Evolutionary conservation across 2,888 invertebrate species (phyloP), one percentile per base, ranked within the genome.

Genomic region (Melanotus villosus): DNA sequence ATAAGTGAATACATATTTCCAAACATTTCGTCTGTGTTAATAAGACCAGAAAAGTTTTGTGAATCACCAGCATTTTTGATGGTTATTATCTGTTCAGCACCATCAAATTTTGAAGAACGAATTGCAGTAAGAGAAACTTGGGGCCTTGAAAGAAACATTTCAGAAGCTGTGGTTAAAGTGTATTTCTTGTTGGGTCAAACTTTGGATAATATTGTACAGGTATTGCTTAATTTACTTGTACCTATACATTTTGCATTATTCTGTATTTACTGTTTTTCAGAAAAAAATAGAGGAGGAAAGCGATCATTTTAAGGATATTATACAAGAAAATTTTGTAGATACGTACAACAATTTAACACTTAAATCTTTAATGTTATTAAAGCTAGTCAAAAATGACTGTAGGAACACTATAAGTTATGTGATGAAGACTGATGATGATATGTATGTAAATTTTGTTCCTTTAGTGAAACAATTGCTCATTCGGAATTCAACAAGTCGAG

Each of bases 351-450:
- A 96, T 87, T 86, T 95, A 73, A 96, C 95, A 0, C 80, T 96
- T 21, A 96, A 96, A 81, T 93, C 94, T 47, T 90, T 94, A 9
- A 91, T 94, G 90, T 90, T 95, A 87, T 82, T 96, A 65, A 95
- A 95, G 81, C 92, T 94, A 91, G 90, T 93, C 18, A 90, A 88
- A 4, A 88, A 87, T 36, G 89, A 90, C 76, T 95, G 95, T 78
- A 73, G 72, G 54, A 85, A 86, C 57, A 86, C 86, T 34, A 74
- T 81, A 12, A 80, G 76, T 52, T 95, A 90, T 85, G 87, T 95
- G 18, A 87, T 96, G 83, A 96, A 96, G 86, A 92, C 93, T 2
- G 95, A 96, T 75, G 95, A 96, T 75, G 96, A 96, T 77, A 93
- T 94, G 86, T 95, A 93, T 80, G 89, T 96, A 0, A 94, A 95